phyloP scores from a whole-genome alignment of 2,888 invertebrate species.

The Scelioninae gen. 2 region DNA sequence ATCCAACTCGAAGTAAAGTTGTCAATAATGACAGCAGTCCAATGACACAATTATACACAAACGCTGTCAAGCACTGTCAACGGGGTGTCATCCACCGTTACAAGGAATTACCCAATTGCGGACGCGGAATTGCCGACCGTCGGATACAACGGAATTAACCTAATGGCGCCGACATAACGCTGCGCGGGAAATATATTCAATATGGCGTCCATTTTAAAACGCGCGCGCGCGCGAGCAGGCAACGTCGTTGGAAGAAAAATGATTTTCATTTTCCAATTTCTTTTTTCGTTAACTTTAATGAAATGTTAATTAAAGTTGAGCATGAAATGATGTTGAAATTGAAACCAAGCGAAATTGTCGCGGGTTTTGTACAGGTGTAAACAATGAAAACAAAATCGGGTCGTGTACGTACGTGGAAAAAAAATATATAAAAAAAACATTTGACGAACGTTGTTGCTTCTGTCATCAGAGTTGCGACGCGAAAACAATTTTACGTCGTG shows the following conservation, averaged over 20 bases:
- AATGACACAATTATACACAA: slow-evolving; percentile 18
- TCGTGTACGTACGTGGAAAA: neutral
- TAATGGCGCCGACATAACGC: neutral
- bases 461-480: neutral
- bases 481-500: slow-evolving; percentile 19
- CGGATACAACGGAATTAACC: slow-evolving; percentile 7
- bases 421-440: slow-evolving; percentile 15
- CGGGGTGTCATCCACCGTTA: neutral
- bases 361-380: neutral
- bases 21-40: neutral
- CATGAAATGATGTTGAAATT: no score
- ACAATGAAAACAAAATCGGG: neutral
- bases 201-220: no score
- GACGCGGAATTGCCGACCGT: neutral
- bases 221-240: no score
- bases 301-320: no score
- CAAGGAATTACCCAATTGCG: neutral
- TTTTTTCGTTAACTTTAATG: no score
- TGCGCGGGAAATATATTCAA: neutral
- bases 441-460: slow-evolving; percentile 6
- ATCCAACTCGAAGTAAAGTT: neutral
- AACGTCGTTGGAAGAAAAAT: no score
- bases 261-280: no score
- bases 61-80: slow-evolving; percentile 18
- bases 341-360: no score